Conservation (phyloP, 2,888 invertebrate species). For the Fragum fragum region DNA sequence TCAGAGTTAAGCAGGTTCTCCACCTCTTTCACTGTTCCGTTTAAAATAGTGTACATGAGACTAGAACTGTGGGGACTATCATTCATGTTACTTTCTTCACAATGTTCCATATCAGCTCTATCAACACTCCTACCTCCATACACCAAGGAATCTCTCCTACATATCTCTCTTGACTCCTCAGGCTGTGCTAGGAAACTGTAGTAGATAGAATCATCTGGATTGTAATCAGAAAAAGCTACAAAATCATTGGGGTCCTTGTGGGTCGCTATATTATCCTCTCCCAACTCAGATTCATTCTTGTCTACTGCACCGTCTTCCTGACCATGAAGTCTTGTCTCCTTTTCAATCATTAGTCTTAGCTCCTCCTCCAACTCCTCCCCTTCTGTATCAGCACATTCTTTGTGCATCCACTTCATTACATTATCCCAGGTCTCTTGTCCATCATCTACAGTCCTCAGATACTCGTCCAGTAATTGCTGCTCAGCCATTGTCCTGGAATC, state of each 20-base stretch:
- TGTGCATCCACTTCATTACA: conserved; percentile 63
- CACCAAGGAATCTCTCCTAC: background rate
- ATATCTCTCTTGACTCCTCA: conserved; percentile 26
- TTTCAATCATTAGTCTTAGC: conserved; percentile 39
- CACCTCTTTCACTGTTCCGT: conserved; percentile 48
- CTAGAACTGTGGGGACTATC: background rate
- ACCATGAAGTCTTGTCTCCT: conserved; percentile 15
- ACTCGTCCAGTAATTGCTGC: conserved; percentile 47
- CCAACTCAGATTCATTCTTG: background rate
- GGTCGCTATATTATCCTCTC: background rate
- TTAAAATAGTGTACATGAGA: conserved; percentile 42
- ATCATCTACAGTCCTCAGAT: conserved; percentile 48
- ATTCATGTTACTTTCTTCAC: background rate
- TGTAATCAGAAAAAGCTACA: background rate
- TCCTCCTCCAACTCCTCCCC: conserved; percentile 52
- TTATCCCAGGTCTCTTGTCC: conserved; percentile 52
- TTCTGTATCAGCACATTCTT: conserved; percentile 36
- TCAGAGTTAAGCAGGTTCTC: conserved; percentile 52
- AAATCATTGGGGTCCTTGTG: background rate
- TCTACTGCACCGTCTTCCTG: background rate
- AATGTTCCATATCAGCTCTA: background rate
- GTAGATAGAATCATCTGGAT: conserved; percentile 56
- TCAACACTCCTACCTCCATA: background rate
- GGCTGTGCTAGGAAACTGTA: conserved; percentile 63
- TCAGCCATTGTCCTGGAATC: conserved; percentile 2